phyloP scores from a whole-genome alignment of 2,888 invertebrate genomes.

The Sylvicola cinctus region DNA sequence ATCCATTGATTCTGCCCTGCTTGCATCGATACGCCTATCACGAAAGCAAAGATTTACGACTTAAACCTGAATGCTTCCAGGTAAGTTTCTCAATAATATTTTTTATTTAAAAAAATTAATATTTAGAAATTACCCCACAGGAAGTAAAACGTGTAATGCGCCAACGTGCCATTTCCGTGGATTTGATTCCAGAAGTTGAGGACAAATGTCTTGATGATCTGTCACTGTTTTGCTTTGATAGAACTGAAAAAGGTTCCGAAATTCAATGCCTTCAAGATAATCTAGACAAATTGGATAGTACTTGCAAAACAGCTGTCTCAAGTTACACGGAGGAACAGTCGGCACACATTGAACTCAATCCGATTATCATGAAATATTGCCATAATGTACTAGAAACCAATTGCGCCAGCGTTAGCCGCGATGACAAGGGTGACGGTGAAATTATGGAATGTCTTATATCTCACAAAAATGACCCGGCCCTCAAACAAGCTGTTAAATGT shows the following conservation, averaged over 20 bases:
- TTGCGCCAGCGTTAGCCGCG: conserved; percentile 34
- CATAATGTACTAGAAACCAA: conserved; percentile 54
- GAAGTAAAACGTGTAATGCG: conserved; percentile 86
- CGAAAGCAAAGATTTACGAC: conserved; percentile 25
- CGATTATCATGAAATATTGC: conserved; percentile 66
- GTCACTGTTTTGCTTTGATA: conserved; percentile 60
- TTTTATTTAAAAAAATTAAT: background rate
- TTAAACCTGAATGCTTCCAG: conserved; percentile 32
- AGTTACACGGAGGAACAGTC: conserved; percentile 82
- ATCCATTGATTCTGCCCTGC: conserved; percentile 75
- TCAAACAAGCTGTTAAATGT: conserved; percentile 63
- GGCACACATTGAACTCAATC: conserved; percentile 75
- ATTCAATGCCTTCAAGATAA: conserved; percentile 80
- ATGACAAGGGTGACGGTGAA: conserved; percentile 45
- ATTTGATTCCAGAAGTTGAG: conserved; percentile 87
- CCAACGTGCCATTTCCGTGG: conserved; percentile 78
- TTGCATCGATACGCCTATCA: conserved; percentile 55
- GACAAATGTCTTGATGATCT: conserved; percentile 74
- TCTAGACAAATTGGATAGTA: conserved; percentile 37
- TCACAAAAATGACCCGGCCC: conserved; percentile 72
- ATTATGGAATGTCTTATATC: conserved; percentile 86
- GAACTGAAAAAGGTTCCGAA: conserved; percentile 77
- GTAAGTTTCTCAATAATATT: background rate
- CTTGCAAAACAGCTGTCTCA: conserved; percentile 52
- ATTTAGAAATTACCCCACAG: conserved; percentile 22